Percentiles rank a stretch among this genome's conserved stretches.
Evolutionary conservation across 1,140 invertebrate species (phyloP).

Genomic region (Drosophila bocqueti): DNA sequence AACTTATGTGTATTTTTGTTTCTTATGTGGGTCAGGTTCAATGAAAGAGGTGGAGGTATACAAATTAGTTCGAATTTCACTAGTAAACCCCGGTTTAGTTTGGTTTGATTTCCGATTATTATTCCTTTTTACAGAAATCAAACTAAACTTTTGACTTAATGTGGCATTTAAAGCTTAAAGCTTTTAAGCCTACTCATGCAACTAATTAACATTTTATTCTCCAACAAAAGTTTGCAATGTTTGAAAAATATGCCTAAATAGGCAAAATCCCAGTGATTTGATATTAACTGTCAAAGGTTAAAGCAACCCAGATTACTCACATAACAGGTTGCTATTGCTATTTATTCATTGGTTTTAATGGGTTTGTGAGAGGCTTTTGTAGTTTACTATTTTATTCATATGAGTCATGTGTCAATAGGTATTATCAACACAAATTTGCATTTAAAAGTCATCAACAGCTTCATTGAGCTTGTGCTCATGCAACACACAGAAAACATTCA

Average conservation of each 20-base stretch:
- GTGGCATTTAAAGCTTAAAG: neutral
- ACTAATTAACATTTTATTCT: conserved; percentile 10
- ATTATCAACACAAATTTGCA: conserved; percentile 6
- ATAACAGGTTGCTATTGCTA: neutral
- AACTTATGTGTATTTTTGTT: neutral
- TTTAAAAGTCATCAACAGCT: neutral
- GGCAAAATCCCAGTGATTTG: neutral
- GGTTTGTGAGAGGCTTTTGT: neutral
- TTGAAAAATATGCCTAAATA: neutral
- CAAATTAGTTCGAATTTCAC: neutral
- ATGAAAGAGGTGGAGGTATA: neutral
- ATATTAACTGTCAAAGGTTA: neutral
- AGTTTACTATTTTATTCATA: conserved; percentile 2
- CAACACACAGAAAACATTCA: neutral
- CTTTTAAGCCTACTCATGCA: neutral
- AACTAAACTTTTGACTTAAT: conserved; percentile 4
- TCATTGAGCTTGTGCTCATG: neutral
- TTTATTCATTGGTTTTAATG: neutral
- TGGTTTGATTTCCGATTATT: neutral
- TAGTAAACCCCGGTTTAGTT: neutral
- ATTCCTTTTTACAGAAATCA: neutral
- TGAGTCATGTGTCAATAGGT: conserved; percentile 1
- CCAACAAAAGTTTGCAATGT: neutral
- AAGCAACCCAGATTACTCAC: neutral
- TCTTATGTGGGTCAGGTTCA: neutral